Evolutionary conservation across 1,140 invertebrate genomes (phyloP), one percentile per base, ranked within the genome.

Genomic region (Frieseomelitta varia): DNA sequence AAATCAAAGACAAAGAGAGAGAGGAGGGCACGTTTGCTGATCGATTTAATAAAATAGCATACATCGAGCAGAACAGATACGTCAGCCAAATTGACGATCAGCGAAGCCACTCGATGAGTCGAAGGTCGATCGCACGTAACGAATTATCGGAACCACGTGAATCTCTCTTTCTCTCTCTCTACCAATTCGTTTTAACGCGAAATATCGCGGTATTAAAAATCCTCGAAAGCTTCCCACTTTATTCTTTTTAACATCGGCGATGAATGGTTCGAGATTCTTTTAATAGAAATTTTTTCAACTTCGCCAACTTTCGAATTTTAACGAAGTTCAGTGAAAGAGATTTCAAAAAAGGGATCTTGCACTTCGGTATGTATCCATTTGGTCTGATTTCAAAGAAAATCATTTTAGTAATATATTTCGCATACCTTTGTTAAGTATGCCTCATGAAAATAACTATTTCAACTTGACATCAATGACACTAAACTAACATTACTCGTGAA

Each of bases 41-140:
- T 84, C 83, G 61, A 84, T 84, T 80, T 79, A 63, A 84, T 84
- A 80, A 74, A 67, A 80, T 53, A 51, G 67, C 67, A 27, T 53
- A 79, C 65, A 79, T 68, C 65, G 67, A 30, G n/a, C 67, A 34
- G 39, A 79, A 84, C 51, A 30, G 30, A 30, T 30, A 56, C 61
- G 56, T 78, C 63, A 63, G 55, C 63, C 61, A 71, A 87, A 85
- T 55, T 67, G 68, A 27, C 74, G 34, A 63, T 34, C 69, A 79
- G 71, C 67, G 81, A 82, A 86, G 81, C 81, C 85, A 84, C 56
- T 80, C 78, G 55, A 67, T 61, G 67, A 79, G 47, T 67, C 71
- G 71, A 86, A 86, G 85, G 84, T 74, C 79, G 76, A 68, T 51
- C 73, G 47, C 39, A 67, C 47, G 56, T 67, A 73, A 83, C 80